Percentiles rank a stretch among this genome's conserved stretches.
phyloP scores from a whole-genome alignment of 2,888 invertebrate species.

The Harpalus rufipes region DNA sequence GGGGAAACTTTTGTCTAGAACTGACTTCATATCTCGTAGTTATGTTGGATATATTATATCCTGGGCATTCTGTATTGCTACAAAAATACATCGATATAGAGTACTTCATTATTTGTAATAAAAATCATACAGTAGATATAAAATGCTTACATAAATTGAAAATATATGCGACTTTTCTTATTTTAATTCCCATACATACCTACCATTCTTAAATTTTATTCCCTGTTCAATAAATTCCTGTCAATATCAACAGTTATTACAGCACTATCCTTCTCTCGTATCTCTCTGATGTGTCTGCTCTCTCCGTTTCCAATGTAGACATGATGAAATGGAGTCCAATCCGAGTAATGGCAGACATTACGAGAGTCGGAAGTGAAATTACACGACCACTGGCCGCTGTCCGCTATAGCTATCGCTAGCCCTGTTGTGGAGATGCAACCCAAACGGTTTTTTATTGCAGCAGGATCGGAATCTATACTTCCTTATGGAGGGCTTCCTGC shows the following conservation, averaged over 20 bases:
- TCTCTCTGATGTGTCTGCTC: not conserved
- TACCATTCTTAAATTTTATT: not conserved
- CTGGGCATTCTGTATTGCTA: too few species aligned
- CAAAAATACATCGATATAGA: too few species aligned
- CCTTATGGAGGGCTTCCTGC: constrained; percentile 69
- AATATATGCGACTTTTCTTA: too few species aligned
- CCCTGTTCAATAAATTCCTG: not conserved
- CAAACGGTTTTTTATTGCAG: constrained; percentile 71
- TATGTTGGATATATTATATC: too few species aligned
- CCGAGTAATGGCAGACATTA: constrained; percentile 72
- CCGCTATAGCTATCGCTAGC: constrained; percentile 37
- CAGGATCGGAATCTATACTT: constrained; percentile 69
- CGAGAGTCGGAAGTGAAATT: constrained; percentile 73
- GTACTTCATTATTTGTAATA: too few species aligned
- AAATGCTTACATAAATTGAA: too few species aligned
- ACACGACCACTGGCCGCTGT: constrained; percentile 72
- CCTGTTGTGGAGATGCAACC: constrained; percentile 61
- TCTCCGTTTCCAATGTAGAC: constrained; percentile 7
- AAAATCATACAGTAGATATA: too few species aligned
- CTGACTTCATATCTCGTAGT: too few species aligned
- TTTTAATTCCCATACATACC: not conserved
- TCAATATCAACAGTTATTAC: not conserved
- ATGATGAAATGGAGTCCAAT: constrained; percentile 70
- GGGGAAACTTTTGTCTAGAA: too few species aligned
- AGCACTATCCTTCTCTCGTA: not conserved